A percentile compares a stretch with the other conserved stretches of the same genome.
phyloP scores from a whole-genome alignment of 1,140 invertebrate species.

The Pseudachorutes palmiensis region DNA sequence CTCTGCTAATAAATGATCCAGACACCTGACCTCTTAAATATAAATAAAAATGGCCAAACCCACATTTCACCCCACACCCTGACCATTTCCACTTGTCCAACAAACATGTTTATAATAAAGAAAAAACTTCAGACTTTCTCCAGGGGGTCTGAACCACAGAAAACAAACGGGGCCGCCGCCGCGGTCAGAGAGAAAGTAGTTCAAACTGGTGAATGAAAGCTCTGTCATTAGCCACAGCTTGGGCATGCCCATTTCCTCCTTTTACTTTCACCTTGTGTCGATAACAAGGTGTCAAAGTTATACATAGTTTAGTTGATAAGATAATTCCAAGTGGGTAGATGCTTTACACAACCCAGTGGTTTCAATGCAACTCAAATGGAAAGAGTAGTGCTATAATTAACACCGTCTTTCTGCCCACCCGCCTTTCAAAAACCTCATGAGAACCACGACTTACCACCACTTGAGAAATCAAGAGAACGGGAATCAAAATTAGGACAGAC shows the following conservation, averaged over 20 bases:
- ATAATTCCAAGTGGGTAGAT: constrained; percentile 12
- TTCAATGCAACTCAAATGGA: not conserved
- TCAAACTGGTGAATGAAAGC: not conserved
- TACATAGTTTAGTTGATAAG: not conserved
- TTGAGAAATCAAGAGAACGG: too few species aligned
- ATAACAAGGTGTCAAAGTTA: not conserved
- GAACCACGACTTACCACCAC: too few species aligned
- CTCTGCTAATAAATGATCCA: too few species aligned
- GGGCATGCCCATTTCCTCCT: not conserved
- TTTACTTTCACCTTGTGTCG: not conserved
- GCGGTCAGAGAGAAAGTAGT: not conserved
- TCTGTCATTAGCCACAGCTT: not conserved
- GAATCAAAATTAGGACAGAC: too few species aligned
- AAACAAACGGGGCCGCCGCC: not conserved
- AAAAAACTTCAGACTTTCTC: not conserved
- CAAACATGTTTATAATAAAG: not conserved
- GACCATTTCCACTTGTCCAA: too few species aligned
- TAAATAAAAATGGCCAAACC: too few species aligned
- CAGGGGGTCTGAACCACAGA: not conserved
- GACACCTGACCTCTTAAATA: too few species aligned
- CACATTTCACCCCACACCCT: too few species aligned
- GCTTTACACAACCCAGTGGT: not conserved
- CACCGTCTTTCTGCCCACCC: not conserved
- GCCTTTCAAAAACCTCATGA: too few species aligned
- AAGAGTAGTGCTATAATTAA: constrained; percentile 4